Base-by-base conservation (phyloP, 2,888 invertebrate genomes). In the Caenorhabditis angaria region DNA sequence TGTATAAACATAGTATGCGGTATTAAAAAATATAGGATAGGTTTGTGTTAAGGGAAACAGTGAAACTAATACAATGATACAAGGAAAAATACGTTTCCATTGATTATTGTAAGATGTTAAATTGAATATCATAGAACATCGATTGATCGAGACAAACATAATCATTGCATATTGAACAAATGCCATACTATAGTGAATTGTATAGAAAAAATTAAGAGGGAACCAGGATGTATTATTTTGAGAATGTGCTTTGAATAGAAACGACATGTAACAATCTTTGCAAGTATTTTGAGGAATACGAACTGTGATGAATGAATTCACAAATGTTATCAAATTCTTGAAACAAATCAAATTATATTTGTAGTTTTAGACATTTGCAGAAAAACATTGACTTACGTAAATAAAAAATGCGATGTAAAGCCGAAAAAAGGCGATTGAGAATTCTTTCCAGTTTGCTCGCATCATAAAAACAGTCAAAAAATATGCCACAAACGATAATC, bases 1-100 rank as follows among this genome's bases (percentile, higher is more conserved):
- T 1, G 62, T 60, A 53, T 70, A 63, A 4, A 41, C 48, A 29
- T 70, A 70, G n/a, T 60, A 70, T 2, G 62, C 60, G 5, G 14
- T 12, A 24, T 59, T 59, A 5, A 50, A 14, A 2, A 66, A 29
- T 12, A 66, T 56, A 0, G 58, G 48, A 5, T 50, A 60, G 0
- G 62, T 70, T 14, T 62, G 54, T 3, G 65, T 57, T 12, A 71
- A 48, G 3, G 71, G 66, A 8, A 63, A 8, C 0, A 67, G 1
- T 10, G 58, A 6, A 0, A 66, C 61, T 0, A 63, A n/a, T 10
- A 71, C 5, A 0, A 67, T 18, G 0, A 67, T 1, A 18, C 32
- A 28, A 3, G 32, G 14, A 54, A 71, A 64, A 0, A 57, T 22
- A 6, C n/a, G n/a, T 14, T 53, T 64, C 71, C 71, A 71, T 14